These are phyloP conservation scores for Philopotamus ludificatus DNA, from an alignment of 1,140 invertebrate species.

Conservation along the genomic window DNA sequence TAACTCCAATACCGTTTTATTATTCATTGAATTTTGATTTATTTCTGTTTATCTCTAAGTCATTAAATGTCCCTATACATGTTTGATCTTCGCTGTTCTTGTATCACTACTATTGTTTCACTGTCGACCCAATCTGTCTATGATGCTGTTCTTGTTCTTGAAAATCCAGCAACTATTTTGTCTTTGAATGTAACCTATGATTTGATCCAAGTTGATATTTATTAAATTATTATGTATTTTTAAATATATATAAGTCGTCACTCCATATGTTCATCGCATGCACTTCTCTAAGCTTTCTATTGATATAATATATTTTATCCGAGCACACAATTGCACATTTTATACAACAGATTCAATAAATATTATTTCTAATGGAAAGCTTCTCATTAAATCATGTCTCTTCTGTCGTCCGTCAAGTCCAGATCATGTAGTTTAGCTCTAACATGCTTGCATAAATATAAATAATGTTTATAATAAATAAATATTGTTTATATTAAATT, in stretches of 20 bases:
- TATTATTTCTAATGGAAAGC: constrained; percentile 39
- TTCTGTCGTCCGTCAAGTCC: constrained; percentile 38
- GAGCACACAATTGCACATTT: too few species aligned
- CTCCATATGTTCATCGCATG: constrained; percentile 35
- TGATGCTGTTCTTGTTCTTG: constrained; percentile 30
- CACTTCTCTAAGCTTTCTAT: constrained; percentile 35
- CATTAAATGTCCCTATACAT: too few species aligned
- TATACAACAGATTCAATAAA: too few species aligned
- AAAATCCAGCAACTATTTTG: constrained; percentile 41
- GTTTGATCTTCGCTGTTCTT: too few species aligned
- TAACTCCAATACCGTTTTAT: too few species aligned
- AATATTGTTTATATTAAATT: too few species aligned
- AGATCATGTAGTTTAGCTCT: constrained; percentile 33
- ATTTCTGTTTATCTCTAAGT: too few species aligned
- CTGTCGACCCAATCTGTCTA: constrained; percentile 9
- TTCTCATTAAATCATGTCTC: constrained; percentile 29
- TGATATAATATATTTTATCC: too few species aligned
- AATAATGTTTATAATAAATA: too few species aligned
- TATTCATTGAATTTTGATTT: too few species aligned
- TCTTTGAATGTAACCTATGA: constrained; percentile 38
- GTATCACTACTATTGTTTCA: too few species aligned
- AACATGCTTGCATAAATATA: too few species aligned
- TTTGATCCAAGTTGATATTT: constrained; percentile 16
- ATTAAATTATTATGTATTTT: constrained; percentile 24
- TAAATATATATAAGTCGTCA: constrained; percentile 32